Evolutionary conservation across 2,797 vertebrate species (phyloP), one percentile per base, ranked within the genome.

Genomic region (Paguma larvata): DNA sequence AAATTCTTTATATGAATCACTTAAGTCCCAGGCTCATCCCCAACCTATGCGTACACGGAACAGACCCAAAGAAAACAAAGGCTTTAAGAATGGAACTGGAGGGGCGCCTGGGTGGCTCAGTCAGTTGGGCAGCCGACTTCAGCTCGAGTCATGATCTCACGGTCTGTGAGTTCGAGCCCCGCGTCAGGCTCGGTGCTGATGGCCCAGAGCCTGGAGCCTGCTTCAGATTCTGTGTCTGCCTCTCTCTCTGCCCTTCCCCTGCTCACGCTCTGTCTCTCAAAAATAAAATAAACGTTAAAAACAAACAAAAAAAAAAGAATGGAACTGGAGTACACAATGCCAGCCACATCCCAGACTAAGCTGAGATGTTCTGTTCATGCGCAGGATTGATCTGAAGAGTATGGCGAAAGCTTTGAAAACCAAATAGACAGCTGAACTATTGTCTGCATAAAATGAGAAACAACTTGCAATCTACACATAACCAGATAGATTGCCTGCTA

Each of bases 341-440:
- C 67, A 80, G 14, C 6, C 2, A 34, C 63, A 19, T 56, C 44
- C 34, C 38, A 95, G 23, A 65, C 41, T 56, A 88, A 80, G 34
- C 27, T 72, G 56, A 73, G 70, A 78, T 25, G 14, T 46, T 93
- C 38, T 30, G 13, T 44, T 93, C 34, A 11, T 38, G 15, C 34
- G 46, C 27, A 87, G 23, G 53, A 92, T 78, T 34, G 6, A 73
- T 65, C 44, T 51, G 63, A 97, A 88, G 34, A 79, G 5, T 59
- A 11, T 63, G 73, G 30, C 19, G 67, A 79, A 87, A 51, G 4
- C 41, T 93, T 91, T 95, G 75, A 92, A 84, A 91, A 86, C 13
- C 53, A 21, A 89, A 68, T 44, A 38, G n/a, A 84, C 18, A 84
- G 23, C 67, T 19, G 67, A 90, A 88, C 5, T 6, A 85, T 68